Evolutionary conservation across 1,140 invertebrate species (phyloP).

Genomic region (Cyclina sinensis): DNA sequence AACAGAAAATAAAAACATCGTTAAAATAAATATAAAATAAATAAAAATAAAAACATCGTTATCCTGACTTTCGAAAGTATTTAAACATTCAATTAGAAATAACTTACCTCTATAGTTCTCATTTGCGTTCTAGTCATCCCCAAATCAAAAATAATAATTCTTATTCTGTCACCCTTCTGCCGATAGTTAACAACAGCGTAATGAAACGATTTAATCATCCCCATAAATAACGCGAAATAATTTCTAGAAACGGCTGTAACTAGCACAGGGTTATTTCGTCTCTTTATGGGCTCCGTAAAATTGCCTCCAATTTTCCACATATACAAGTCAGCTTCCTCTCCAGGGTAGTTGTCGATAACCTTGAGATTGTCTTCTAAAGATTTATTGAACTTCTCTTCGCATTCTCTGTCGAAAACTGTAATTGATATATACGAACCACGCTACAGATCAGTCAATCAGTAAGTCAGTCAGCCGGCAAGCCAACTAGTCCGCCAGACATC

Average conservation of each 20-base stretch:
- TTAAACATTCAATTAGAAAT: background rate
- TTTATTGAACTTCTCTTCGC: background rate
- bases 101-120: conserved; percentile 3
- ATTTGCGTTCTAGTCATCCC: background rate
- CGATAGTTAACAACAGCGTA: background rate
- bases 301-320: conserved; percentile 36
- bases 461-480: no score
- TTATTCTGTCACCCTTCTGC: background rate
- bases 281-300: background rate
- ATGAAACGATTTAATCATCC: background rate
- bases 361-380: conserved; percentile 5
- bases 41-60: no score
- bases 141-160: conserved; percentile 16
- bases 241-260: background rate
- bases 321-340: background rate
- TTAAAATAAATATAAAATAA: no score
- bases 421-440: no score
- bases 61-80: no score
- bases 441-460: no score
- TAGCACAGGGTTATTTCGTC: background rate
- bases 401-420: background rate
- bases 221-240: background rate
- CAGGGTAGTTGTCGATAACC: conserved; percentile 10
- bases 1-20: no score
- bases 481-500: no score